phyloP scores from a whole-genome alignment of 92 coral and sea anemone genomes.

The Pocillopora meandrina region DNA sequence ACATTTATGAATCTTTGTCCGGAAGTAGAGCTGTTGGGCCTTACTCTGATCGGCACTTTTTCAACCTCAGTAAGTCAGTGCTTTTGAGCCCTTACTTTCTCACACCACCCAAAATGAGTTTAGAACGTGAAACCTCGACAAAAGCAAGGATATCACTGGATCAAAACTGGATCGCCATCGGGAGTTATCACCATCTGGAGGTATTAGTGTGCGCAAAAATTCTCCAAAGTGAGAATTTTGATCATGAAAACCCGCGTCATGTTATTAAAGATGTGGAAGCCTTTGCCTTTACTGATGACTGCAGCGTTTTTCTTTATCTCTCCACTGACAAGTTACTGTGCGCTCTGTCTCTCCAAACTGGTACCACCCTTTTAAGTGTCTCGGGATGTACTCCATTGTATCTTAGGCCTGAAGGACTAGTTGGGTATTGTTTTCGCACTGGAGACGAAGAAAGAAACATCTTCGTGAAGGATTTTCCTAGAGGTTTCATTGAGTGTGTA shows the following conservation, averaged over 20 bases:
- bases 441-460: background rate
- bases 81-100: no score
- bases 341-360: background rate
- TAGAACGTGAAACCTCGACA: no score
- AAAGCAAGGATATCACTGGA: no score
- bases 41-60: no score
- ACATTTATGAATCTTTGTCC: background rate
- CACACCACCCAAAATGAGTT: no score
- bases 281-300: constrained; percentile 9
- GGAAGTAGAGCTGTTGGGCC: no score
- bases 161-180: background rate
- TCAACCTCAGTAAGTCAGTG: no score
- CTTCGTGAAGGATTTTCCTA: background rate
- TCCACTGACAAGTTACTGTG: background rate
- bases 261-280: background rate
- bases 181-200: background rate
- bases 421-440: background rate
- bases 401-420: background rate
- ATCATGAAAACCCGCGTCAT: background rate
- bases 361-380: constrained; percentile 2
- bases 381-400: background rate
- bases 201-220: background rate
- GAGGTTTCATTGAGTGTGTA: background rate
- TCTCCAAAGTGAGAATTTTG: background rate
- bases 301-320: background rate